Evolutionary conservation across 2,888 invertebrate species (phyloP).

Genomic region (Dorcus hopei): DNA sequence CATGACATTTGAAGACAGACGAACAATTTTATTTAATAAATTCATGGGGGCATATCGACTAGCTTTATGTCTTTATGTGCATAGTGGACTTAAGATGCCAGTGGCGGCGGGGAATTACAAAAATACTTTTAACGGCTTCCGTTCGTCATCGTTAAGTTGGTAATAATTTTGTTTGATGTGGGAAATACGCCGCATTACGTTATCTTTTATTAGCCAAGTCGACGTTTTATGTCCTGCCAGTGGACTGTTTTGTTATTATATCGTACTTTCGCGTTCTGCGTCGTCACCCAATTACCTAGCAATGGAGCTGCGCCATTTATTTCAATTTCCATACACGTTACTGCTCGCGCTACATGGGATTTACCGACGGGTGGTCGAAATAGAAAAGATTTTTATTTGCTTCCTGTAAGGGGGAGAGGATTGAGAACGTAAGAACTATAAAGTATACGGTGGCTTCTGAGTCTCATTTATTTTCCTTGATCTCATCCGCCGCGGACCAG

Average conservation of each 20-base stretch:
- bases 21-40: too few species aligned
- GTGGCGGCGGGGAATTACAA: background rate
- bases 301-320: constrained; percentile 39
- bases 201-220: constrained; percentile 7
- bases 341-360: constrained; percentile 33
- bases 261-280: constrained; percentile 17
- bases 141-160: constrained; percentile 25
- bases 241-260: constrained; percentile 23
- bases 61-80: too few species aligned
- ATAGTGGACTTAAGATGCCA: too few species aligned
- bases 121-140: constrained; percentile 23
- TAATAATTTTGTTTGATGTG: background rate
- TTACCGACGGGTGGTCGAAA: constrained; percentile 38
- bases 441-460: constrained; percentile 37
- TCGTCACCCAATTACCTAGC: constrained; percentile 29
- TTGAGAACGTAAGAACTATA: constrained; percentile 39
- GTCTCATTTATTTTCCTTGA: constrained; percentile 41
- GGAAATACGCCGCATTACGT: background rate
- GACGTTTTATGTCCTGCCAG: constrained; percentile 7
- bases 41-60: too few species aligned
- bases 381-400: constrained; percentile 45
- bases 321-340: constrained; percentile 44
- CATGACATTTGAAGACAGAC: too few species aligned
- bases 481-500: constrained; percentile 30
- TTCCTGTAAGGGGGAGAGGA: constrained; percentile 34